These are phyloP conservation scores for Eurystomus glaucurus DNA, from an alignment of 2,797 vertebrate species.

Conservation along the genomic window DNA sequence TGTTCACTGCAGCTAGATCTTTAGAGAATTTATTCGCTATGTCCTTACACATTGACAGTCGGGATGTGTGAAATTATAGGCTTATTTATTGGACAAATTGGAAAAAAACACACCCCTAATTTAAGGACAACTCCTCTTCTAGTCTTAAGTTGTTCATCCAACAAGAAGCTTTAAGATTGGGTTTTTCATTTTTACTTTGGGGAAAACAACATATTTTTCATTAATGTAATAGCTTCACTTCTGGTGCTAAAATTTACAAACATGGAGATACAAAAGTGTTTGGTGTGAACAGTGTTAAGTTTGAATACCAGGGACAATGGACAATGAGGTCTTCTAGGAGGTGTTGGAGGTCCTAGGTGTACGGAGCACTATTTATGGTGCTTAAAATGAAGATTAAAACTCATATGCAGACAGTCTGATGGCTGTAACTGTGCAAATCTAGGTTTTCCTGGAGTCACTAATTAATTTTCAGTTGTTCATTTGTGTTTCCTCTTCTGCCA, in stretches of 20 bases:
- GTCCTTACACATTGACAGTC: background rate
- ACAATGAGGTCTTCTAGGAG: background rate
- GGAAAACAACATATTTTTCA: background rate
- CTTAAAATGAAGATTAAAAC: slow-evolving; percentile 64
- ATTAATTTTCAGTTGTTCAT: slow-evolving; percentile 77
- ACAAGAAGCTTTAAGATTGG: background rate
- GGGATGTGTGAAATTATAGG: background rate
- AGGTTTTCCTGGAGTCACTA: slow-evolving; percentile 67
- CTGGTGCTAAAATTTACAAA: background rate
- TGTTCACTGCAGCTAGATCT: background rate
- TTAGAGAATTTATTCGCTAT: background rate
- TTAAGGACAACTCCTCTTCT: background rate
- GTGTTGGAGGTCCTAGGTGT: background rate
- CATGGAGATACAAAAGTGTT: background rate
- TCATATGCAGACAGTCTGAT: slow-evolving; percentile 62
- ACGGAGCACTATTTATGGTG: background rate
- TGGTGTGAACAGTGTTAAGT: background rate
- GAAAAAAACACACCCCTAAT: background rate
- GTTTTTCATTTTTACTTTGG: background rate
- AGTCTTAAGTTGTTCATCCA: background rate
- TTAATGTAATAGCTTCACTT: background rate
- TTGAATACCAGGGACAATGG: background rate
- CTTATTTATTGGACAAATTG: background rate
- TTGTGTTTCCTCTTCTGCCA: slow-evolving; percentile 67
- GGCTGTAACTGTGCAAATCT: slow-evolving; percentile 57